Evolutionary conservation across 2,888 invertebrate species (phyloP).

Genomic region (Xestoiulus laeticollis): DNA sequence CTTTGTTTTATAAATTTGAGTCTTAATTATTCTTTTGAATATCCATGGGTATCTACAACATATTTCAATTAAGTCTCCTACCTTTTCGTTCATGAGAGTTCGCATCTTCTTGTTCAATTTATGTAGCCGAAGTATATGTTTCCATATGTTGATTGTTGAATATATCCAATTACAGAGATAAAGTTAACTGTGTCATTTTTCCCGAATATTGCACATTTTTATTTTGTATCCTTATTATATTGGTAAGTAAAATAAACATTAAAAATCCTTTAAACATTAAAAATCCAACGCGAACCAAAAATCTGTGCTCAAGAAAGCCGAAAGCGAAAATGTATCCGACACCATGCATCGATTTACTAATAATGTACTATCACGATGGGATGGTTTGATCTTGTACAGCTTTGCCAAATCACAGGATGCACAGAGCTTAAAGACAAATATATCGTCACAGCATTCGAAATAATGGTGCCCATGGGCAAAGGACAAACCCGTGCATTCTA

Average conservation of each 20-base stretch:
- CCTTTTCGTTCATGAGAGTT: not conserved
- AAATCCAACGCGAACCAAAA: not conserved
- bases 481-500: not conserved
- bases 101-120: not conserved
- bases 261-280: not conserved
- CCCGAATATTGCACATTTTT: not conserved
- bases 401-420: conserved; percentile 27
- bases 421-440: not conserved
- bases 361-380: not conserved
- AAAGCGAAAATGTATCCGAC: not conserved
- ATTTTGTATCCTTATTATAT: not conserved
- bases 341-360: conserved; percentile 39
- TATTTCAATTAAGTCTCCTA: too few species aligned
- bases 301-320: not conserved
- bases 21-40: too few species aligned
- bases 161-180: not conserved
- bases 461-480: not conserved
- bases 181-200: not conserved
- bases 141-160: not conserved
- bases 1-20: too few species aligned
- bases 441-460: not conserved
- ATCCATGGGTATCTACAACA: too few species aligned
- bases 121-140: not conserved
- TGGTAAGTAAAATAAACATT: not conserved
- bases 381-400: conserved; percentile 12